These are phyloP conservation scores for Tillus elongatus DNA, from an alignment of 2,888 invertebrate species.

Conservation along the genomic window DNA sequence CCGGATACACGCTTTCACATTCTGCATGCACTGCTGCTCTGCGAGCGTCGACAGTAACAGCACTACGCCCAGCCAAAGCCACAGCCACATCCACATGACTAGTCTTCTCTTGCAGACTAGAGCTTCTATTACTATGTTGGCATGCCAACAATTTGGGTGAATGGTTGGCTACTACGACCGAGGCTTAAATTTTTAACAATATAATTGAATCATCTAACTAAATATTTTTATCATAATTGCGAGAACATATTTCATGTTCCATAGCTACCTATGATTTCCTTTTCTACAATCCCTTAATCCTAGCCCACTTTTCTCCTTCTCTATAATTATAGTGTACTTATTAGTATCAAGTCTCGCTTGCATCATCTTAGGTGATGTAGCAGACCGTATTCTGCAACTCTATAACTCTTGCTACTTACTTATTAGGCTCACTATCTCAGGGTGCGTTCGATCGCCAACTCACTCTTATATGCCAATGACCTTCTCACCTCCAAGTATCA, in stretches of 20 bases:
- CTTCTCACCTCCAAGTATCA: conserved; percentile 51
- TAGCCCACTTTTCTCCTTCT: too few species aligned
- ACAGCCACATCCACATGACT: conserved; percentile 30
- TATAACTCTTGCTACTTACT: conserved; percentile 29
- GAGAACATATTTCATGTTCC: too few species aligned
- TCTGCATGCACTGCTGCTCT: conserved; percentile 31
- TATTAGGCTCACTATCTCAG: conserved; percentile 24
- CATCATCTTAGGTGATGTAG: too few species aligned
- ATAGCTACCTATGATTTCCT: too few species aligned
- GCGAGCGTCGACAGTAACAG: conserved; percentile 34
- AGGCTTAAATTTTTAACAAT: conserved; percentile 39
- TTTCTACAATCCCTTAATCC: too few species aligned
- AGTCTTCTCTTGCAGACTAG: conserved; percentile 22
- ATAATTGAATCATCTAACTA: too few species aligned
- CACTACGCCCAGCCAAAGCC: conserved; percentile 41
- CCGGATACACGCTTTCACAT: conserved; percentile 28
- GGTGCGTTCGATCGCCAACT: conserved; percentile 35
- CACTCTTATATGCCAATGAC: conserved; percentile 39
- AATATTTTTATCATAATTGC: too few species aligned
- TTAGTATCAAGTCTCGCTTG: too few species aligned
- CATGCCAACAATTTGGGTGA: conserved; percentile 25
- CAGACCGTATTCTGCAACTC: conserved; percentile 12
- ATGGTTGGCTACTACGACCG: conserved; percentile 36
- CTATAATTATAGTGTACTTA: too few species aligned
- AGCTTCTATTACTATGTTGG: conserved; percentile 24